A percentile compares a stretch with the other conserved stretches of the same genome.
phyloP scores from a whole-genome alignment of 2,888 invertebrate genomes.

The Melipona beecheii region DNA sequence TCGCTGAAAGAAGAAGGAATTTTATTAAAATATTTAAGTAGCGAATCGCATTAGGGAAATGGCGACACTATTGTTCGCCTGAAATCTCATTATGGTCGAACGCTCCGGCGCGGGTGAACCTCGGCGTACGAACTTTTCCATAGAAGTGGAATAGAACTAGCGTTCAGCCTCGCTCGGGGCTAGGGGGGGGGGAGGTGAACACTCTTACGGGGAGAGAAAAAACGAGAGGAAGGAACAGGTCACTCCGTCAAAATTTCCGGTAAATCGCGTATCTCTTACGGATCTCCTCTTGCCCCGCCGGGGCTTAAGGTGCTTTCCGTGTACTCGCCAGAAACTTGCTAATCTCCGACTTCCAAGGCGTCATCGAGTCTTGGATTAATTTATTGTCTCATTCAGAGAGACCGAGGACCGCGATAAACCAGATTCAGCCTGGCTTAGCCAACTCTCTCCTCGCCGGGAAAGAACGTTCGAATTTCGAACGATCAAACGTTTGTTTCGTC shows the following conservation, averaged over 20 bases:
- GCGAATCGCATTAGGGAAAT: constrained; percentile 79
- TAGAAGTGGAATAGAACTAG: constrained; percentile 58
- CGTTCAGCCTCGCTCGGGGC: neutral
- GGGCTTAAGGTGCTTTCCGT: constrained; percentile 59
- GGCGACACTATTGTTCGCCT: constrained; percentile 76
- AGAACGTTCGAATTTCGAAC: constrained; percentile 12
- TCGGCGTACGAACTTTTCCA: constrained; percentile 70
- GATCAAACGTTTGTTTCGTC: constrained; percentile 16
- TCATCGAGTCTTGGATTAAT: constrained; percentile 51
- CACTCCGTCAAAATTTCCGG: constrained; percentile 57
- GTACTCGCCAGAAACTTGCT: constrained; percentile 53
- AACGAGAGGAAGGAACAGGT: constrained; percentile 8
- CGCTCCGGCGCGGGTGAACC: constrained; percentile 57
- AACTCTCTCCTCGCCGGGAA: neutral
- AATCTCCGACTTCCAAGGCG: constrained; percentile 50
- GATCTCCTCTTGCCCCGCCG: constrained; percentile 19
- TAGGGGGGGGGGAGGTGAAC: neutral
- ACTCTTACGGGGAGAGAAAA: neutral
- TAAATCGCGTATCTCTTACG: constrained; percentile 45
- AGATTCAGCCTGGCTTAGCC: constrained; percentile 18
- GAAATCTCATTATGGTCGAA: constrained; percentile 75
- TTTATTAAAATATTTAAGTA: constrained; percentile 81
- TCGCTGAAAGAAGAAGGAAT: constrained; percentile 68
- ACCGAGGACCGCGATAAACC: constrained; percentile 41
- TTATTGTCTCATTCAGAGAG: constrained; percentile 45